A percentile compares a stretch with the other conserved stretches of the same genome.
phyloP scores from a whole-genome alignment of 2,888 invertebrate genomes.

The Trachelus iudaicus region DNA sequence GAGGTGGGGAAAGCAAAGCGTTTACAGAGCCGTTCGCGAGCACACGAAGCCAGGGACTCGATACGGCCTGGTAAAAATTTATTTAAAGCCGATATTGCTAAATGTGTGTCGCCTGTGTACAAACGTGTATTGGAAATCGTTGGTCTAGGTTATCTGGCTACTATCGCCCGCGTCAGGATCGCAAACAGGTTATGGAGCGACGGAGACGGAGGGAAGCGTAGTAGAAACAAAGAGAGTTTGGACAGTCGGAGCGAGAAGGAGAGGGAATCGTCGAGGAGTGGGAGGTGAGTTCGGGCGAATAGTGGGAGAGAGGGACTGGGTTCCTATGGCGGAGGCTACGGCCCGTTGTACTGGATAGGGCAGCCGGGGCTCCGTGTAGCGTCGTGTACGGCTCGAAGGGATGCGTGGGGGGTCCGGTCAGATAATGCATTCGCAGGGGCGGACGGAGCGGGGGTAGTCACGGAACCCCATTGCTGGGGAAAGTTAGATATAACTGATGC shows the following conservation, averaged over 20 bases:
- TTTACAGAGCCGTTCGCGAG: not conserved
- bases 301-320: not conserved
- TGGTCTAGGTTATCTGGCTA: constrained; percentile 22
- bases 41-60: not conserved
- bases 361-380: not conserved
- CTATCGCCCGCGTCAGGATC: constrained; percentile 20
- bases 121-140: constrained; percentile 20
- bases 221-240: not conserved
- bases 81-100: constrained; percentile 34
- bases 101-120: constrained; percentile 30
- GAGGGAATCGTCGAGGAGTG: not conserved
- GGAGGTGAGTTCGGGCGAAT: too few species aligned
- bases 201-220: constrained; percentile 3
- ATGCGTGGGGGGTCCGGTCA: not conserved
- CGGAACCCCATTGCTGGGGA: not conserved
- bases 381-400: constrained; percentile 28
- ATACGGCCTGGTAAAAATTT: constrained; percentile 30
- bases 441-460: constrained; percentile 22
- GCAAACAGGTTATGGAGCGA: constrained; percentile 23
- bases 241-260: not conserved
- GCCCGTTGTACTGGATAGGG: not conserved
- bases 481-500: constrained; percentile 26
- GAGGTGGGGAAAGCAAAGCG: not conserved
- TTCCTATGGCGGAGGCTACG: not conserved
- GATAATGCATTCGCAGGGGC: constrained; percentile 7